A percentile compares a stretch with the other conserved stretches of the same genome.
Conservation (phyloP, 2,888 invertebrate species). For the Volucella inflata region DNA sequence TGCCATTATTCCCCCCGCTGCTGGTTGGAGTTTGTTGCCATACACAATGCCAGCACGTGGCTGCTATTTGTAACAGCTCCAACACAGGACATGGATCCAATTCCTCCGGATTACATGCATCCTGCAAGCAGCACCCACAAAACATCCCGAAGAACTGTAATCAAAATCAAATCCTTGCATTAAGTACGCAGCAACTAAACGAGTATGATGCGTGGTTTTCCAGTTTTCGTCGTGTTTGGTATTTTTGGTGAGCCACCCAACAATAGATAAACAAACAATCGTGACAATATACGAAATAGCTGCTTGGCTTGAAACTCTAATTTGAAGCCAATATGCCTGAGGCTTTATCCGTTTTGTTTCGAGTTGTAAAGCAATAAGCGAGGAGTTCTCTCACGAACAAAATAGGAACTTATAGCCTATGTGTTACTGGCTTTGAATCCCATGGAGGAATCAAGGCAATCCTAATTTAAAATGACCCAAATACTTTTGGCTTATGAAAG, state of each 20-base stretch:
- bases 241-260: not conserved
- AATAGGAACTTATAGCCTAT: too few species aligned
- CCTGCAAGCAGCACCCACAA: slow-evolving; percentile 48
- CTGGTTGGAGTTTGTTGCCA: slow-evolving; percentile 12
- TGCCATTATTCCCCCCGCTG: slow-evolving; percentile 56
- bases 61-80: slow-evolving; percentile 35
- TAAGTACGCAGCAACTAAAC: slow-evolving; percentile 53
- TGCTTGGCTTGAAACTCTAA: not conserved
- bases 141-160: slow-evolving; percentile 66
- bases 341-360: too few species aligned
- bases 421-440: too few species aligned
- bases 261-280: slow-evolving; percentile 26
- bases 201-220: slow-evolving; percentile 49
- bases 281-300: slow-evolving; percentile 30
- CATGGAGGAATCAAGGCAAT: too few species aligned
- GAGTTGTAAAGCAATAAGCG: too few species aligned
- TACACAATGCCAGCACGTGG: not conserved
- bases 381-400: too few species aligned
- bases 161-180: slow-evolving; percentile 70
- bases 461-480: too few species aligned
- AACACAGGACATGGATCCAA: slow-evolving; percentile 15
- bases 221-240: not conserved
- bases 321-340: too few species aligned
- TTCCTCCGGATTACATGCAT: slow-evolving; percentile 50
- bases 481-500: too few species aligned